Evolutionary conservation across 2,113 vertebrate genomes (phyloP), one percentile per base, ranked within the genome.

Genomic region (Suricata suricatta): DNA sequence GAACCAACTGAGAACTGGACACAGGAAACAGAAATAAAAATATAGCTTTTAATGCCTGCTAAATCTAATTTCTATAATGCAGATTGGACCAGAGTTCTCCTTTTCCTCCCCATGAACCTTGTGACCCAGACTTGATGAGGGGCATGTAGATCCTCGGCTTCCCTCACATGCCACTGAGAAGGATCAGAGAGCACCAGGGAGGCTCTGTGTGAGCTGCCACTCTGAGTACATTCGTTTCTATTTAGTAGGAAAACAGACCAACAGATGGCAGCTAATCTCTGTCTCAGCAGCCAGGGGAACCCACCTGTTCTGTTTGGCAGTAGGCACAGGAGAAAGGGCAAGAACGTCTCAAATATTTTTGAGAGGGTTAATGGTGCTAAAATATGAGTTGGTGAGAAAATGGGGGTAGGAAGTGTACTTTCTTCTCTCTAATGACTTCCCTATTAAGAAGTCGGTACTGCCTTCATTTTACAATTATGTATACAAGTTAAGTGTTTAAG

Each of bases 381-480:
- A 74, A 63, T 97, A 71, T 44, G 44, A 87, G 8, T 69, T 87
- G 63, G 5, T 81, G 33, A 95, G 47, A 88, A 87, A 95, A n/a
- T 57, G 3, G 0, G 35, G 3, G 6, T 31, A 74, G 57, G 6
- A 41, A 76, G 0, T 72, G 1, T 19, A 23, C 79, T 2, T 79
- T 92, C 14, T 52, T 33, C 44, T 95, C 76, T 23, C 17, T 64
- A 87, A 74, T 54, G 25, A 4, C 21, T 21, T 63, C 7, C 50
- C 52, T 91, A 60, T 38, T 79, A 72, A 63, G 2, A 94, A 76
- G 80, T 87, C 8, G 47, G 33, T 41, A 83, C 9, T 79, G 23
- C 27, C 80, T 93, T 84, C n/a, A 81, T 50, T 92, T 77, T 93
- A 64, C 41, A 77, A 44, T 63, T 92, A 82, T 38, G 10, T 50